Evolutionary conservation across 2,888 invertebrate genomes (phyloP), one percentile per base, ranked within the genome.

Genomic region (Caenorhabditis japonica): DNA sequence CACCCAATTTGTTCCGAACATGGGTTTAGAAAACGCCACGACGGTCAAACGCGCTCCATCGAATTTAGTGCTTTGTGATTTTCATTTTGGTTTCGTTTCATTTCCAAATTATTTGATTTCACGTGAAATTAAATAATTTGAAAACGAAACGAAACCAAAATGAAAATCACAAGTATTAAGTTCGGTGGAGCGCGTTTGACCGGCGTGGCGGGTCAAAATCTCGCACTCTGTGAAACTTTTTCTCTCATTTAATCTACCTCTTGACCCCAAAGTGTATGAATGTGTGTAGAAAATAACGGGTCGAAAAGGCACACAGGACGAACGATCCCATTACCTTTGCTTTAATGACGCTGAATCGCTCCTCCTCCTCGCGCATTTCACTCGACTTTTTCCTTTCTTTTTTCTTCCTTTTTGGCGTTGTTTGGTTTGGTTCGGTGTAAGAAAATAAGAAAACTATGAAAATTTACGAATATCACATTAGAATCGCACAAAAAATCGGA

Each of bases 281-380:
- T n/a, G 62, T 62, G 55, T 64, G 55, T 64, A 55, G 41, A 64
- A 53, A 30, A 5, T 30, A 30, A 10, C 30, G 30, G 30, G 30
- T n/a, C n/a, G n/a, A n/a, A n/a, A n/a, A n/a, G n/a, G 10, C 30
- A 30, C 30, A 30, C 34, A 34, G 34, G 38, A 33, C 34, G 55
- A 38, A 8, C 17, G 49, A 64, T 47, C 41, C 64, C 64, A 64
- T 64, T 64, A 64, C 47, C 46, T 30, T 64, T 41, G 27, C 41
- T 64, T 64, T 64, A 55, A 64, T 64, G 64, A 64, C 55, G 47
- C 64, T 64, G 55, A 47, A 55, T 55, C 55, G 33, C 55, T 56
- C 64, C 30, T 30, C 64, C 30, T 30, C 30, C 55, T 64, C 64
- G 64, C 64, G 64, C 64, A 64, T 64, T 64, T 55, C 64, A 55